Percentiles rank a stretch among this genome's conserved stretches.
Evolutionary conservation across 1,140 invertebrate species (phyloP).

Genomic region (Aphis gossypii): DNA sequence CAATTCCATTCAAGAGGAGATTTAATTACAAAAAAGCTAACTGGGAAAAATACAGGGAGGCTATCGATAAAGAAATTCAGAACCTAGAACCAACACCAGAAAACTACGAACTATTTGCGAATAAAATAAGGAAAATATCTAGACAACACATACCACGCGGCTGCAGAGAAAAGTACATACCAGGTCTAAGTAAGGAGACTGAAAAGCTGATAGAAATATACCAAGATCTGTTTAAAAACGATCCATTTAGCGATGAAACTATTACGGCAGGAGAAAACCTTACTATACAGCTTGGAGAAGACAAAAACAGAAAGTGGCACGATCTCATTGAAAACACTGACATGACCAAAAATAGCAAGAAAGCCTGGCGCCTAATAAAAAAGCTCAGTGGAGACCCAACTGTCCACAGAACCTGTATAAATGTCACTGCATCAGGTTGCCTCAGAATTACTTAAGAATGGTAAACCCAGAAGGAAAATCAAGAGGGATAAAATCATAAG

Average conservation of each 20-base stretch:
- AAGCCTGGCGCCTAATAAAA: constrained; percentile 47
- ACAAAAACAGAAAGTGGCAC: constrained; percentile 37
- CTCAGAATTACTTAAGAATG: no score
- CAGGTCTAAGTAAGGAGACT: constrained; percentile 43
- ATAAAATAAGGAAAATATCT: constrained; percentile 50
- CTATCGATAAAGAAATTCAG: constrained; percentile 31
- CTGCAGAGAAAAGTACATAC: constrained; percentile 42
- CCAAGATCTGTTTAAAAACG: constrained; percentile 38
- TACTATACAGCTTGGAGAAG: not conserved
- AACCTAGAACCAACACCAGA: constrained; percentile 17
- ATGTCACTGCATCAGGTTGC: no score
- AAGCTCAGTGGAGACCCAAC: constrained; percentile 49
- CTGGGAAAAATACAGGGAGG: constrained; percentile 16
- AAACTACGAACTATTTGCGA: constrained; percentile 28
- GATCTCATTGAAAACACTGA: constrained; percentile 34
- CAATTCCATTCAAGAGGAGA: constrained; percentile 30
- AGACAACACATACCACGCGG: constrained; percentile 48
- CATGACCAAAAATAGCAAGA: constrained; percentile 41
- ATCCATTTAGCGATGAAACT: constrained; percentile 42
- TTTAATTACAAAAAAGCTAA: constrained; percentile 57
- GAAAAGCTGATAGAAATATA: constrained; percentile 47
- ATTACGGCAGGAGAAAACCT: constrained; percentile 40
- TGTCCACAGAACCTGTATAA: not conserved
- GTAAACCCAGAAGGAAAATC: no score
- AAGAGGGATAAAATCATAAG: no score